Evolutionary conservation across 2,888 invertebrate genomes (phyloP).

Genomic region (Dyspetes luteomarginatus): DNA sequence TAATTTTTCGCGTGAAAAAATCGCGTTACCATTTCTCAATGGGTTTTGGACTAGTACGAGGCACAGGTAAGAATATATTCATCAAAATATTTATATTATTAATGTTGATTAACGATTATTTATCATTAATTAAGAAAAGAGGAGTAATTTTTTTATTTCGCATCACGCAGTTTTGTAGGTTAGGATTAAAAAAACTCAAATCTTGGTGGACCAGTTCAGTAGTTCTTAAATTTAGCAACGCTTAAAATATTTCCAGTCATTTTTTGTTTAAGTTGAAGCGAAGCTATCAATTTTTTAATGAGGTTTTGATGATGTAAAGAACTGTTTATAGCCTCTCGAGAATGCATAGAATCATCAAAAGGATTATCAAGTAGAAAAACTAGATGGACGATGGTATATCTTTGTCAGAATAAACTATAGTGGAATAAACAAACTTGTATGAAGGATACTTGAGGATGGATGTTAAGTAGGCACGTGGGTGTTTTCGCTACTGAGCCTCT

Average conservation of each 20-base stretch:
- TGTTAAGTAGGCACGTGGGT: constrained; percentile 59
- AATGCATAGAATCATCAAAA: background rate
- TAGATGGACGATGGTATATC: constrained; percentile 1
- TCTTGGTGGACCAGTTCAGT: too few species aligned
- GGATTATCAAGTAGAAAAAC: background rate
- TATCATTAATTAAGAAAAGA: background rate
- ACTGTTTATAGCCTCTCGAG: background rate
- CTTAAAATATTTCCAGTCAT: too few species aligned
- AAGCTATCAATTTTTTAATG: background rate
- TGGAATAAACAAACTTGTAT: constrained; percentile 3
- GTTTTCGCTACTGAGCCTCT: constrained; percentile 13
- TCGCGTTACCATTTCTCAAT: constrained; percentile 4
- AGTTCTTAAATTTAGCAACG: too few species aligned
- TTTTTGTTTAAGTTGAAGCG: background rate
- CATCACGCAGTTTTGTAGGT: too few species aligned
- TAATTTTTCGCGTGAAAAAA: constrained; percentile 22
- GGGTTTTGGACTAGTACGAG: constrained; percentile 43
- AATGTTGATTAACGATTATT: constrained; percentile 14
- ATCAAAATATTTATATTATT: background rate
- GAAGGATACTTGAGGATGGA: constrained; percentile 34
- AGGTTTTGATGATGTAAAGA: background rate
- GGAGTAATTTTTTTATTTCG: too few species aligned
- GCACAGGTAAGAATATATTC: constrained; percentile 38
- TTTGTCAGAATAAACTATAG: constrained; percentile 19
- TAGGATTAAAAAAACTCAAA: too few species aligned